Conservation (phyloP, 2,113 vertebrate genomes). For the Vombatus ursinus region DNA sequence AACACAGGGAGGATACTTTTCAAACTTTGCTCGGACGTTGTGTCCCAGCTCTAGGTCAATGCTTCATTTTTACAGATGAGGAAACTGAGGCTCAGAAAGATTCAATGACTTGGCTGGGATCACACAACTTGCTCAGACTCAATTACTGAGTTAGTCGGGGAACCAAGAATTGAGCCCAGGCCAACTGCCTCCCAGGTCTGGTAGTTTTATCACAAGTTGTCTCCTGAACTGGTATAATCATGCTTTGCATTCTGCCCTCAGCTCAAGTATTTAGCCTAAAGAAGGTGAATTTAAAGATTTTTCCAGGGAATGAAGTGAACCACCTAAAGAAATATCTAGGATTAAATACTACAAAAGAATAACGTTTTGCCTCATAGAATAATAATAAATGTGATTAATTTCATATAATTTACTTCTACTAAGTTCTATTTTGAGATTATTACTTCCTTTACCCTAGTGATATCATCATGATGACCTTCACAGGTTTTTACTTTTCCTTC, state of each 20-base stretch:
- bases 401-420: accelerated
- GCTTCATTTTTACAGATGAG: not conserved
- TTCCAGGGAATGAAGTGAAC: not conserved
- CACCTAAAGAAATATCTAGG: not conserved
- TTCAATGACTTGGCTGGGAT: not conserved
- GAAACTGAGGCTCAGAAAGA: not conserved
- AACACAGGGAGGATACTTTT: not conserved
- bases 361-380: not conserved
- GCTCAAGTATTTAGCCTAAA: not conserved
- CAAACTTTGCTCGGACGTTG: not conserved
- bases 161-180: not conserved
- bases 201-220: not conserved
- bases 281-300: not conserved
- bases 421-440: not conserved
- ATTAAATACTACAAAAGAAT: not conserved
- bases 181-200: not conserved
- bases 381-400: not conserved
- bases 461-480: not conserved
- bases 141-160: not conserved
- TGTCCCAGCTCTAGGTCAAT: not conserved
- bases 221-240: not conserved
- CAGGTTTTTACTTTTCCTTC: accelerated
- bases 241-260: not conserved
- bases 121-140: not conserved
- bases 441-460: not conserved